These are phyloP conservation scores for Sebastolobus altivelis DNA, from an alignment of 2,797 vertebrate species.

Conservation along the genomic window DNA sequence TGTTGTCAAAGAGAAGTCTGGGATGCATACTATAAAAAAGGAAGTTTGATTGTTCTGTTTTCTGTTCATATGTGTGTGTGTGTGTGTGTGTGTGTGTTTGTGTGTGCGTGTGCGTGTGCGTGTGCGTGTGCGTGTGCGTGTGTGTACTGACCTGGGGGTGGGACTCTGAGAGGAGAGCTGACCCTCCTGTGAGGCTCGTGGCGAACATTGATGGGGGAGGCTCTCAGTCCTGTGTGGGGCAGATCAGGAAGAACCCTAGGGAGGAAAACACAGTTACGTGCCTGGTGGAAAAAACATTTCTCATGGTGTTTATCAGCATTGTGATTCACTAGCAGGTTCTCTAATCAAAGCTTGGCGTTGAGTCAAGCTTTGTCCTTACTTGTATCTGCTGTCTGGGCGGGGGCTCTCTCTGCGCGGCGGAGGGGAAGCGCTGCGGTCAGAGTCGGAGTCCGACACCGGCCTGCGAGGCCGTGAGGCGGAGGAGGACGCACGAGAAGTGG, in stretches of 20 bases:
- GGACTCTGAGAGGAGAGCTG: conserved; percentile 79
- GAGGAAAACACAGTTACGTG: background rate
- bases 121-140: conserved; percentile 6
- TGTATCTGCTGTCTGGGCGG: conserved; percentile 81
- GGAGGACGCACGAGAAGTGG: conserved; percentile 63
- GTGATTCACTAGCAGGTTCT: background rate
- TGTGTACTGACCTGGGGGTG: conserved; percentile 74
- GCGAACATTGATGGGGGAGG: conserved; percentile 73
- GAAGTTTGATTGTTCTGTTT: background rate
- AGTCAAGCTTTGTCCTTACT: conserved; percentile 64
- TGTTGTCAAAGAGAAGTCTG: conserved; percentile 9
- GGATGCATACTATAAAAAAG: background rate
- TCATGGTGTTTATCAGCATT: background rate
- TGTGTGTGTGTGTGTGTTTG: background rate
- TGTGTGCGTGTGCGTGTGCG: conserved; percentile 1
- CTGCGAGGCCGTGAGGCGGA: conserved; percentile 78
- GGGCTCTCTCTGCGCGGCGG: conserved; percentile 68
- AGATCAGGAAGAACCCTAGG: conserved; percentile 81
- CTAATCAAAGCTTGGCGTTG: background rate
- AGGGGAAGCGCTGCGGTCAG: conserved; percentile 80
- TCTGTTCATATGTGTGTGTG: background rate
- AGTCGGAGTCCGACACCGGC: conserved; percentile 85
- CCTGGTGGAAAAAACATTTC: background rate
- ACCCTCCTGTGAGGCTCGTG: conserved; percentile 74
- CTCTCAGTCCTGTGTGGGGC: conserved; percentile 51